phyloP scores from a whole-genome alignment of 2,797 vertebrate genomes.

The Eospalax fontanierii region DNA sequence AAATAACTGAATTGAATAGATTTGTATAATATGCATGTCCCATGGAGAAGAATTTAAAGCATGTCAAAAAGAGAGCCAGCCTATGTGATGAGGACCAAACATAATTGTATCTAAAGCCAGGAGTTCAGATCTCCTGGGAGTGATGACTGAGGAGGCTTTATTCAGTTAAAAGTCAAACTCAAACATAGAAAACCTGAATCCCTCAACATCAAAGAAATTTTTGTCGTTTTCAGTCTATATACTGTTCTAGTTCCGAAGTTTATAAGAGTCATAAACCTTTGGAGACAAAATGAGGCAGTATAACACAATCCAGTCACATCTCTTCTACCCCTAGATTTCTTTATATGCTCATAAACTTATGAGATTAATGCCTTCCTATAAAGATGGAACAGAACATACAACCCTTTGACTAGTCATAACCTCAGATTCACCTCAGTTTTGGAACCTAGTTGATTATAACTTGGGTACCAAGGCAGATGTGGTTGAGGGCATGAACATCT shows the following conservation, averaged over 20 bases:
- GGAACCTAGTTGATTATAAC: neutral
- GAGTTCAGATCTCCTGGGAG: neutral
- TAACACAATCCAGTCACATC: conserved; percentile 1
- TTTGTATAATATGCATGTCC: neutral
- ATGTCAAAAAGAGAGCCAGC: conserved; percentile 24
- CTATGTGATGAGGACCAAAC: neutral
- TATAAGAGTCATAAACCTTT: conserved; percentile 19
- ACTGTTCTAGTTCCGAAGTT: conserved; percentile 7
- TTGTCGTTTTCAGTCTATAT: conserved; percentile 11
- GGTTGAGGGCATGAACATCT: neutral
- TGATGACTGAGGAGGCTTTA: neutral
- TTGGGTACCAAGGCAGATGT: neutral
- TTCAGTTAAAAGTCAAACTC: conserved; percentile 50
- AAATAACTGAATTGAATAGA: conserved; percentile 18
- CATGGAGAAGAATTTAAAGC: conserved; percentile 47
- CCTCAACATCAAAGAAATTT: neutral
- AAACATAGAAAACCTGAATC: conserved; percentile 2
- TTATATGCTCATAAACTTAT: conserved; percentile 37
- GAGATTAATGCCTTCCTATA: neutral
- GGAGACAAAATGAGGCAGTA: conserved; percentile 37
- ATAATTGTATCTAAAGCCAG: neutral
- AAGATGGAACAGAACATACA: neutral
- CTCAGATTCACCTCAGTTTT: neutral
- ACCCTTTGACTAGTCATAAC: neutral
- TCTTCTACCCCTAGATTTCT: conserved; percentile 41